phyloP scores from a whole-genome alignment of 2,113 vertebrate genomes.

The Hemiscyllium ocellatum region DNA sequence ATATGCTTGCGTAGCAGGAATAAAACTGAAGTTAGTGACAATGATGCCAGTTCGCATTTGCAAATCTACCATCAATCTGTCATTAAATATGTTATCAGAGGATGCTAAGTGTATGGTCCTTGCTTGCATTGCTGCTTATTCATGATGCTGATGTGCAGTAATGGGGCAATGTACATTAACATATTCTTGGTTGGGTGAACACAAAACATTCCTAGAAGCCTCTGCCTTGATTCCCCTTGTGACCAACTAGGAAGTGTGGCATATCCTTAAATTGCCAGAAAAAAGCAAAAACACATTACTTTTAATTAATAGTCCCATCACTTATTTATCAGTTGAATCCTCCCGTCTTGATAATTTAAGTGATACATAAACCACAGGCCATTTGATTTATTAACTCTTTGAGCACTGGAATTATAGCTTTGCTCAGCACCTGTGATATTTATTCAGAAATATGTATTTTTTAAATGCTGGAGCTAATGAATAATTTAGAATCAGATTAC shows the following conservation, averaged over 20 bases:
- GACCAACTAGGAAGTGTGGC: conserved; percentile 73
- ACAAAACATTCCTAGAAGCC: conserved; percentile 85
- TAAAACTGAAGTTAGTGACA: conserved; percentile 77
- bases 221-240: conserved; percentile 76
- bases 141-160: conserved; percentile 86
- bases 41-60: conserved; percentile 84
- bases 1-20: conserved; percentile 76
- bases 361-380: conserved; percentile 36
- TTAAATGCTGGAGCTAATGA: conserved; percentile 5
- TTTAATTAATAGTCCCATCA: conserved; percentile 66
- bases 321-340: conserved; percentile 40
- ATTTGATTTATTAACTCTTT: conserved; percentile 38
- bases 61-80: conserved; percentile 93
- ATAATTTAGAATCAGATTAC: conserved; percentile 24
- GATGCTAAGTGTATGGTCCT: conserved; percentile 83
- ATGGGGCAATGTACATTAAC: conserved; percentile 89
- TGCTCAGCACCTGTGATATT: conserved; percentile 15
- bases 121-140: conserved; percentile 72
- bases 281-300: conserved; percentile 61
- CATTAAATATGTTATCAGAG: conserved; percentile 98
- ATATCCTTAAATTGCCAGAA: conserved; percentile 71
- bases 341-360: conserved; percentile 28
- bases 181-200: conserved; percentile 86
- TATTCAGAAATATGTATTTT: conserved; percentile 27
- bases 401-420: conserved; percentile 25